Base-by-base conservation (phyloP, 2,797 vertebrate genomes). In the Schizopygopsis malacanthus region DNA sequence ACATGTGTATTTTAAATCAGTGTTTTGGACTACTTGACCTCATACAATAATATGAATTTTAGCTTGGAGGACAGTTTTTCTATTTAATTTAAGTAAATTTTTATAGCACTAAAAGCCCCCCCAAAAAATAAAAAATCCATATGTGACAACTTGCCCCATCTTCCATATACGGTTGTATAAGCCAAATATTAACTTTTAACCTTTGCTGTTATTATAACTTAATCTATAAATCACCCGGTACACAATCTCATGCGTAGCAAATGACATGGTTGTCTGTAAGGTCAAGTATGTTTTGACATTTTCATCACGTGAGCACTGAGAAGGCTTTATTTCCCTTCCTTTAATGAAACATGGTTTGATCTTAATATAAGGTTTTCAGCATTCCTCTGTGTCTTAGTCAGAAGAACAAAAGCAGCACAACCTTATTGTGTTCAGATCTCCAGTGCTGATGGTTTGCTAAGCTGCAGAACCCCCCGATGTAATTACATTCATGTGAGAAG, bases 401-500 rank as follows among this genome's bases (percentile, higher is more conserved):
- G 56, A 39, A n/a, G 33, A 37, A 78, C 47, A 54, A 77, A 78
- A 69, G 33, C 73, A 54, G 61, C 47, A 41, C 82, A 77, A 33
- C n/a, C 22, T 65, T 75, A n/a, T 76, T 76, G 33, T 8, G 47
- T 69, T 54, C 8, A 69, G n/a, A 52, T 52, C 75, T 54, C n/a
- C 43, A 47, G 33, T 63, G 85, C 37, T 72, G 56, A 61, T 75
- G 72, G 25, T 84, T 61, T 47, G 37, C 1, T 52, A 69, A 75
- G 25, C 70, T 67, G 22, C 41, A 71, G 41, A 85, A 73, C 45
- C 75, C 16, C 61, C 81, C 88, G 82, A 89, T 94, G 91, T 91
- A 92, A 93, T 93, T 93, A 91, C 78, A 87, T 47, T 52, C 41
- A 89, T 89, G 76, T 92, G 88, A 90, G 89, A 87, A 85, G 79